A percentile compares a stretch with the other conserved stretches of the same genome.
These are phyloP conservation scores for Ecliptopera silaceata DNA, from an alignment of 2,888 invertebrate species.

Conservation along the genomic window DNA sequence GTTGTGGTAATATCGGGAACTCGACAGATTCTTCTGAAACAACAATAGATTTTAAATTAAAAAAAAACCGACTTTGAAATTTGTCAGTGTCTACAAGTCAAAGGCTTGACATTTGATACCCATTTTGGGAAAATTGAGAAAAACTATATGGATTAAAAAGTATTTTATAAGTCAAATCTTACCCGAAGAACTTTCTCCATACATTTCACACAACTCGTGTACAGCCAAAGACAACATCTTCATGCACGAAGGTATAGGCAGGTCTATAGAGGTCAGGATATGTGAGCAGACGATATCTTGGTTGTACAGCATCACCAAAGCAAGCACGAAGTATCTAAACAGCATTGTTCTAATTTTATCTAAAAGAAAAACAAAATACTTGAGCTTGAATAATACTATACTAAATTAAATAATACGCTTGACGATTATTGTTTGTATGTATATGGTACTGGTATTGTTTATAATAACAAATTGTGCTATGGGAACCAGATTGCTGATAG, in stretches of 20 bases:
- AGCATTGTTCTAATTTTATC: conserved; percentile 45
- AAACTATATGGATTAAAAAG: not conserved
- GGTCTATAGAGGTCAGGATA: conserved; percentile 49
- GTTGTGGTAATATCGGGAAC: not conserved
- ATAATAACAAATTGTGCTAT: no score
- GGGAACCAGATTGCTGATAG: no score
- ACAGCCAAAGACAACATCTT: conserved; percentile 42
- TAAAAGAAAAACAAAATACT: conserved; percentile 22
- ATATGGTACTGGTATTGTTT: no score
- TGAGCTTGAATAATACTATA: no score
- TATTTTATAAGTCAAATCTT: not conserved
- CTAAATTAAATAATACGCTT: no score
- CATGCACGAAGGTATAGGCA: conserved; percentile 44
- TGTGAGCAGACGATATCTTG: conserved; percentile 47
- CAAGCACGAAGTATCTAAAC: conserved; percentile 42
- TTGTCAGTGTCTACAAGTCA: no score
- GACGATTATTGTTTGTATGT: no score
- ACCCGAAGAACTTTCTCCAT: conserved; percentile 45
- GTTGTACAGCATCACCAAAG: conserved; percentile 42
- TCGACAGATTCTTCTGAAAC: conserved; percentile 39
- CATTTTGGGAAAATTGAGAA: no score
- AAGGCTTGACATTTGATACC: no score
- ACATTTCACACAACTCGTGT: conserved; percentile 45
- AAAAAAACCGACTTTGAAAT: not conserved
- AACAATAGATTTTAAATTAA: not conserved